These are phyloP conservation scores for Echiichthys vipera DNA, from an alignment of 2,797 vertebrate genomes.

Conservation along the genomic window DNA sequence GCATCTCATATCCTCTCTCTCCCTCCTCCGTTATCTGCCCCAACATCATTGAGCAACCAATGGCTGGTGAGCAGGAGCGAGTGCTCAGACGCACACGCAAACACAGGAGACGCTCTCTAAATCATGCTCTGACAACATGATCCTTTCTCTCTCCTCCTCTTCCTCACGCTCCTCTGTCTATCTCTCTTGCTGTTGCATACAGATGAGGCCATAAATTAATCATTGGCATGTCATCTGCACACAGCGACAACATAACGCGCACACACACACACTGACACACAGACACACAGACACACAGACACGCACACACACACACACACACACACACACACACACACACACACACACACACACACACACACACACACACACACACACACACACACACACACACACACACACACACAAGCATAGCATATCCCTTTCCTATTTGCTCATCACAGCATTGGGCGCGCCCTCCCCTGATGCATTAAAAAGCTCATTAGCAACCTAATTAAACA, in stretches of 20 bases:
- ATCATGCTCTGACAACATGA: slow-evolving; percentile 81
- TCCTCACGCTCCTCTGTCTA: slow-evolving; percentile 43
- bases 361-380: slow-evolving; percentile 54
- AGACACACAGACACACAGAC: too few relatives aligned
- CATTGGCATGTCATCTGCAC: slow-evolving; percentile 78
- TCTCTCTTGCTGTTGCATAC: slow-evolving; percentile 73
- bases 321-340: slow-evolving; percentile 65
- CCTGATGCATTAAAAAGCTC: slow-evolving; percentile 87
- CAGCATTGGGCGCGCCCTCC: slow-evolving; percentile 71
- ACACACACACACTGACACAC: slow-evolving; percentile 26
- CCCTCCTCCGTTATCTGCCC: slow-evolving; percentile 58
- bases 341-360: slow-evolving; percentile 65
- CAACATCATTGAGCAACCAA: slow-evolving; percentile 65
- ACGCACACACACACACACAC: slow-evolving; percentile 65
- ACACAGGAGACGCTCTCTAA: slow-evolving; percentile 68
- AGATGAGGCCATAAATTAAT: slow-evolving; percentile 84
- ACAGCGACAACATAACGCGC: slow-evolving; percentile 71
- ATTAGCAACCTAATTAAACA: slow-evolving; percentile 90
- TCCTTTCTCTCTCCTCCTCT: slow-evolving; percentile 56
- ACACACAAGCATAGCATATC: slow-evolving; percentile 16
- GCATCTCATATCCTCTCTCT: slow-evolving; percentile 76
- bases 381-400: slow-evolving; percentile 11
- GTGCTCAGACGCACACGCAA: slow-evolving; percentile 39
- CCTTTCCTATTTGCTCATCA: slow-evolving; percentile 52
- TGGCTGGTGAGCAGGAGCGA: slow-evolving; percentile 55